A percentile compares a stretch with the other conserved stretches of the same genome.
Evolutionary conservation across 2,797 vertebrate species (phyloP).

Genomic region (Pipistrellus kuhlii): DNA sequence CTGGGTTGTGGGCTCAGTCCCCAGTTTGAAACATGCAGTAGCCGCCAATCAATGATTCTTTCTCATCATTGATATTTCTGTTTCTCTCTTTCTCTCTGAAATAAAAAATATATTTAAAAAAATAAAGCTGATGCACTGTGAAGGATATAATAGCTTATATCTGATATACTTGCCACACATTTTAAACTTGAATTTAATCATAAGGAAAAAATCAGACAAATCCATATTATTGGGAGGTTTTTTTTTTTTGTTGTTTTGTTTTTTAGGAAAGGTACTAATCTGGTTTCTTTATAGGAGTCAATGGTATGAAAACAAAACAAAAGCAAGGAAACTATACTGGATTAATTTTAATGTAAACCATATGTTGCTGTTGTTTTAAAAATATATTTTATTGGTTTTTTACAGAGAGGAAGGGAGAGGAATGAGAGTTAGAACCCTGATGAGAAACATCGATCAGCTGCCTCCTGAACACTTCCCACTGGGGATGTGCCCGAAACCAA

Average conservation of each 20-base stretch:
- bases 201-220: neutral
- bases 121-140: neutral
- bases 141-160: neutral
- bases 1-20: too few relatives aligned
- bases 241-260: neutral
- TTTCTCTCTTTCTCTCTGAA: too few relatives aligned
- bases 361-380: neutral
- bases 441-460: too few relatives aligned
- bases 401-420: too few relatives aligned
- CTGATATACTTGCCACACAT: neutral
- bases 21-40: too few relatives aligned
- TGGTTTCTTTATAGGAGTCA: neutral
- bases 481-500: too few relatives aligned
- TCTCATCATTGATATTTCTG: too few relatives aligned
- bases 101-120: neutral
- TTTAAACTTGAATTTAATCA: neutral
- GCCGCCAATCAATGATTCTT: too few relatives aligned
- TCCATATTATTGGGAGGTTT: neutral
- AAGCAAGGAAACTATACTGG: neutral
- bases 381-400: too few relatives aligned
- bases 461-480: too few relatives aligned
- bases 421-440: too few relatives aligned
- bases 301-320: neutral
- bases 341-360: neutral
- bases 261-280: neutral